Base-by-base conservation (phyloP, 1,140 invertebrate species). In the Drosophila ironensis region DNA sequence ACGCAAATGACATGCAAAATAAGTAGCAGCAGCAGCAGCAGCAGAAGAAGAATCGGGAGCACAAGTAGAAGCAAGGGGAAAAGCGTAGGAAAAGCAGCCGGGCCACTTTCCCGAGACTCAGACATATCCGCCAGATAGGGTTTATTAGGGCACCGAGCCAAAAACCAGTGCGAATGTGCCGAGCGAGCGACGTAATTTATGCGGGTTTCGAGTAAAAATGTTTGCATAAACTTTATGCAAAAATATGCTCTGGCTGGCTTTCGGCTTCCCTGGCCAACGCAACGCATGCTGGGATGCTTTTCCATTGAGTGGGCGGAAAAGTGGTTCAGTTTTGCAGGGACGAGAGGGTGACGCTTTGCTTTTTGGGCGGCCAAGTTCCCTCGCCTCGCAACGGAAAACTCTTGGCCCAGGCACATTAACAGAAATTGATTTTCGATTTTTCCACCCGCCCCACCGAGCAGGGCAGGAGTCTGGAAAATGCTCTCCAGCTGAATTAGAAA, bases 351-450 rank as follows among this genome's bases (percentile, higher is more conserved):
- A n/a, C 14, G 11, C n/a, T 8, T 11, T 27, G 25, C 7, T 27
- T 27, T 27, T 7, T 27, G 25, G 25, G 25, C 7, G 25, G 25
- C 6, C 41, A 48, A 33, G 53, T 19, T 25, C 27, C n/a, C 40
- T 27, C 25, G 11, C 4, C 59, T 14, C 20, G 41, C 19, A 6
- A 27, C 3, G 12, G 41, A 17, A 20, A 16, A 44, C 52, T 60
- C 56, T 54, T 44, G 37, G 50, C 50, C 60, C 67, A 52, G 52
- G 52, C 80, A 84, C 77, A 84, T 84, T 84, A 84, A 86, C 73
- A 53, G 72, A 84, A 84, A 84, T 84, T 84, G 78, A 84, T 84
- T 86, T 86, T 84, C 74, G 63, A 86, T 71, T 80, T 78, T 73
- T 74, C 46, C n/a, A n/a, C n/a, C 57, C 35, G 19, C 42, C 2